A percentile compares a stretch with the other conserved stretches of the same genome.
Evolutionary conservation across 2,113 vertebrate species (phyloP).

Genomic region (Himantopus leucocephalus): DNA sequence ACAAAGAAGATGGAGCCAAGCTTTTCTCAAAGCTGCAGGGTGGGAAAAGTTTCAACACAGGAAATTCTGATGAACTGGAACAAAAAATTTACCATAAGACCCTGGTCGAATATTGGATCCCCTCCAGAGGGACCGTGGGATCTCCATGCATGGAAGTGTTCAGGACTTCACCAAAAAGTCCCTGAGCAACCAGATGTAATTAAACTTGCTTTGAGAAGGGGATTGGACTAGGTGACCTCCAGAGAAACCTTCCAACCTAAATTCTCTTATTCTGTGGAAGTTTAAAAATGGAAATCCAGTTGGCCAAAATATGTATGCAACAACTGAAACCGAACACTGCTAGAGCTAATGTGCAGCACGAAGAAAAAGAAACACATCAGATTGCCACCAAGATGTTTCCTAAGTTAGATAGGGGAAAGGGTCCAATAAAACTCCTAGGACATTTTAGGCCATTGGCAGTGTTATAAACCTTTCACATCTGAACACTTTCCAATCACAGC

Average conservation of each 20-base stretch:
- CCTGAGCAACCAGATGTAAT: background rate
- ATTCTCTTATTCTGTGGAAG: background rate
- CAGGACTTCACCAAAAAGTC: background rate
- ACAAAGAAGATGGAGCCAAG: background rate
- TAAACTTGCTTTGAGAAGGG: background rate
- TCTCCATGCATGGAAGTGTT: background rate
- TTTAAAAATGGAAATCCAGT: background rate
- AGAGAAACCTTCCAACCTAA: background rate
- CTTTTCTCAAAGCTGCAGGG: background rate
- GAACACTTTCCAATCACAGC: background rate
- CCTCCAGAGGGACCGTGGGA: background rate
- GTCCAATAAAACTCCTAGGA: background rate
- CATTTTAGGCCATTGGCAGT: background rate
- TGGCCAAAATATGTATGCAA: background rate
- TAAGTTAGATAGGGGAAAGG: background rate
- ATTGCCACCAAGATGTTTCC: background rate
- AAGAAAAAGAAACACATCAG: background rate
- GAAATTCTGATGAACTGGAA: background rate
- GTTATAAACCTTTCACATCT: background rate
- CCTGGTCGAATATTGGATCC: background rate
- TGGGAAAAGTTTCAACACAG: background rate
- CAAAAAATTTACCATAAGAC: background rate
- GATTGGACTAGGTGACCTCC: background rate
- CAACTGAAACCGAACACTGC: background rate
- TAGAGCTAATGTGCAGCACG: background rate